Percentiles rank a stretch among this genome's conserved stretches.
phyloP scores from a whole-genome alignment of 1,140 invertebrate species.

The Zaprionus davidi region DNA sequence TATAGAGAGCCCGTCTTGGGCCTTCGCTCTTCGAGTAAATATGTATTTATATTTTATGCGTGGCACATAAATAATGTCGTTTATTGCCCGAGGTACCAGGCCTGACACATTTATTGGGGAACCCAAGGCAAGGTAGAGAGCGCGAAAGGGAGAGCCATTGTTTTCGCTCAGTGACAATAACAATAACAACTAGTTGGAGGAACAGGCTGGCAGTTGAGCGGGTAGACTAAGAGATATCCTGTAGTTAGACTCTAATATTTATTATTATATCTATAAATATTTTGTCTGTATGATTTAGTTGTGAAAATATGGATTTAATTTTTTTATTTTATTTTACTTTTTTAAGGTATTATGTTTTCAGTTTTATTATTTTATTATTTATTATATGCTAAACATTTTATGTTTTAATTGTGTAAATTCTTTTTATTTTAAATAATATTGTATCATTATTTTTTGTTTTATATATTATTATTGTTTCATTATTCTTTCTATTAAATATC shows the following conservation, averaged over 20 bases:
- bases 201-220: not conserved
- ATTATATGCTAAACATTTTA: not conserved
- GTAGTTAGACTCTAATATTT: no score
- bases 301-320: not conserved
- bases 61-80: slow-evolving; percentile 75
- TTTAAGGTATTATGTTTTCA: not conserved
- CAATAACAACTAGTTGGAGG: slow-evolving; percentile 1
- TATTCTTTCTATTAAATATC: not conserved
- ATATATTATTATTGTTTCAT: not conserved
- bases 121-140: not conserved
- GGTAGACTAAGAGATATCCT: slow-evolving; percentile 10
- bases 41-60: slow-evolving; percentile 75
- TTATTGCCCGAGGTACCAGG: slow-evolving; percentile 52
- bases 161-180: slow-evolving; percentile 14
- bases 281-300: no score
- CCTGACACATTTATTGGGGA: slow-evolving; percentile 26
- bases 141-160: slow-evolving; percentile 27
- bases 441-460: not conserved
- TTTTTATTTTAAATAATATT: not conserved
- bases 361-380: not conserved
- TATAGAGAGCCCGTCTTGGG: slow-evolving; percentile 22
- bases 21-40: slow-evolving; percentile 21
- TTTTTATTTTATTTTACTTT: not conserved
- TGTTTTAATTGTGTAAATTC: not conserved
- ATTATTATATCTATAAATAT: no score